Evolutionary conservation across 1,140 invertebrate genomes (phyloP), one percentile per base, ranked within the genome.

Genomic region (Oedothorax gibbosus): DNA sequence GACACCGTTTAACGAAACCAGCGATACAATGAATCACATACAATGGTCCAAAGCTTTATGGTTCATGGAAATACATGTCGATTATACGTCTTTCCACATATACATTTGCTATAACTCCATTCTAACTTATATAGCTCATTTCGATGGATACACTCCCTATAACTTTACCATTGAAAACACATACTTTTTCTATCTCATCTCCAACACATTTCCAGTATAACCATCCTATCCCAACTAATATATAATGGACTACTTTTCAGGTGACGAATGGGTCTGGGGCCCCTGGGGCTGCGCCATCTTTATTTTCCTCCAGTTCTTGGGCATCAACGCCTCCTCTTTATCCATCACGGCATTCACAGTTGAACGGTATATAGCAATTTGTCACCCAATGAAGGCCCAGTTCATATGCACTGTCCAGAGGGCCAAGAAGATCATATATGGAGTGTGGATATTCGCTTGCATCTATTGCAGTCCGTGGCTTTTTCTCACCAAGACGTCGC

Each of bases 261-360:
- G 83, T 15, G 91, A 91, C 86, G 90, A 92, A 76, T 94, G 93
- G 90, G 89, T 93, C n/a, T 93, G 92, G 90, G 94, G 93, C 0
- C 88, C 90, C 9, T 88, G 91, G 10, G 92, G 92, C 51, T 94
- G 93, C 88, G 90, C 91, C 0, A 81, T 93, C 15, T 90, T 93
- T 73, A 91, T 93, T 14, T 94, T 94, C 88, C 89, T 92, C 5
- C 93, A 94, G 87, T 93, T 93, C 89, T 88, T 94, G 7, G 94
- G 94, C 0, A 93, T 95, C 80, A 94, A 95, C 89, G 93, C 92
- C n/a, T 93, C 93, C 0, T 92, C 93, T 0, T 89, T 94, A 35
- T 93, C 92, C 51, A 92, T 94, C 60, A 92, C 93, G 21, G 93
- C 93, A 0, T 94, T 94, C 89, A 94, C 93, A 2, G 91, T 94